Evolutionary conservation across 2,113 vertebrate genomes (phyloP).

Genomic region (Benitochromis conjunctus): DNA sequence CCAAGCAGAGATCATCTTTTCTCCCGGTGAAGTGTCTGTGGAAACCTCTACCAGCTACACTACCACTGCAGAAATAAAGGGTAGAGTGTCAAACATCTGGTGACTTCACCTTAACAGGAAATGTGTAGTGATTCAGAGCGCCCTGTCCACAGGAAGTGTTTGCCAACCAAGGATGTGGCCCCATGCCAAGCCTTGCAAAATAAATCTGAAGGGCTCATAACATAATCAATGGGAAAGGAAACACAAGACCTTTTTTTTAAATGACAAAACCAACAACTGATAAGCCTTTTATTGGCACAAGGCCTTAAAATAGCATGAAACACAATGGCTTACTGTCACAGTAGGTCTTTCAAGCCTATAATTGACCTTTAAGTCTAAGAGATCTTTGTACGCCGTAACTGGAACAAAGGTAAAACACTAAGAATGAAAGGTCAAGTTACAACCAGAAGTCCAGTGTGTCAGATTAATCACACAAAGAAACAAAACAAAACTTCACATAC

Average conservation of each 20-base stretch:
- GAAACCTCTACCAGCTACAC: not conserved
- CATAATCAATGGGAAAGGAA: not conserved
- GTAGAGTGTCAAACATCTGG: not conserved
- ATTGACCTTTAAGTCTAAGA: not conserved
- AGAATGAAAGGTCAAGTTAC: not conserved
- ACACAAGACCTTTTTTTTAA: not conserved
- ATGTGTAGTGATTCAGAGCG: not conserved
- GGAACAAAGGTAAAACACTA: not conserved
- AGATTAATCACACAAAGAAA: not conserved
- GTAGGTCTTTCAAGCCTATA: not conserved
- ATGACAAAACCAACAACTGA: not conserved
- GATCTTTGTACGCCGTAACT: fast-evolving
- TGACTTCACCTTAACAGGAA: not conserved
- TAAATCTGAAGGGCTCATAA: not conserved
- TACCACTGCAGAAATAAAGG: not conserved
- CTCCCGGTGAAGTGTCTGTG: too few species aligned
- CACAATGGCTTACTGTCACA: not conserved
- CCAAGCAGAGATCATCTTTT: not conserved
- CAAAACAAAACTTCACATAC: not conserved
- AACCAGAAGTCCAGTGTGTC: not conserved
- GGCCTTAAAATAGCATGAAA: not conserved
- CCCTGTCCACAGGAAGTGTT: not conserved
- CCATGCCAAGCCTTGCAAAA: not conserved
- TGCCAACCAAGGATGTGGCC: not conserved
- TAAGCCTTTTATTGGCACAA: not conserved